Evolutionary conservation across 2,888 invertebrate genomes (phyloP).

Genomic region (Mimumesa dahlbomi): DNA sequence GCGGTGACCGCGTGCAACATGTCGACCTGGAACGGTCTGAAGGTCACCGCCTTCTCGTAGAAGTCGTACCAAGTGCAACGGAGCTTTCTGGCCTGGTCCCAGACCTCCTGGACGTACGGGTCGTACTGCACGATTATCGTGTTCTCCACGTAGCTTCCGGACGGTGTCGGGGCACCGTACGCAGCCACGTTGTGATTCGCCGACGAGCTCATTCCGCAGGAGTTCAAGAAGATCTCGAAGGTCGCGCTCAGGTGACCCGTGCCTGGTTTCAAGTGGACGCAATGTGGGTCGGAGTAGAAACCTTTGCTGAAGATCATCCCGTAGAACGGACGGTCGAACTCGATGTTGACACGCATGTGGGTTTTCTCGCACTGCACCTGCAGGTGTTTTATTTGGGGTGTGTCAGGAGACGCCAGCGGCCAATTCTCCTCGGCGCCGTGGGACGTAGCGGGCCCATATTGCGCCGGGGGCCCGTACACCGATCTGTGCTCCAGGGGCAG

Average conservation of each 20-base stretch:
- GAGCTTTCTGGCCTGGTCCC: slow-evolving; percentile 96
- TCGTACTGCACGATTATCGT: slow-evolving; percentile 97
- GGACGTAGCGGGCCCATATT: slow-evolving; percentile 82
- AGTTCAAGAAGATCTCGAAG: slow-evolving; percentile 95
- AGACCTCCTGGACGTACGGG: slow-evolving; percentile 96
- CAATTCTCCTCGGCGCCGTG: slow-evolving; percentile 89
- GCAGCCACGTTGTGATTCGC: slow-evolving; percentile 92
- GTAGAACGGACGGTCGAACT: slow-evolving; percentile 96
- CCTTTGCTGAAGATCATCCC: slow-evolving; percentile 98
- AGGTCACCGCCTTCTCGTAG: slow-evolving; percentile 96
- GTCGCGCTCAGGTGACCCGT: slow-evolving; percentile 95
- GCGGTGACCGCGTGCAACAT: slow-evolving; percentile 97
- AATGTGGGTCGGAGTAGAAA: slow-evolving; percentile 94
- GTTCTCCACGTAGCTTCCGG: slow-evolving; percentile 96
- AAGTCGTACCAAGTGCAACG: slow-evolving; percentile 98
- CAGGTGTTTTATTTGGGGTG: slow-evolving; percentile 95
- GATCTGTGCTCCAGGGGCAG: slow-evolving; percentile 90
- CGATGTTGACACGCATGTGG: slow-evolving; percentile 96
- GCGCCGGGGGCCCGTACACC: slow-evolving; percentile 84
- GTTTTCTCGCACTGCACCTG: slow-evolving; percentile 98
- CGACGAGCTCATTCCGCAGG: slow-evolving; percentile 97
- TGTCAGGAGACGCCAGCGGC: slow-evolving; percentile 93
- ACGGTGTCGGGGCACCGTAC: slow-evolving; percentile 93
- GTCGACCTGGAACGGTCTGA: slow-evolving; percentile 97
- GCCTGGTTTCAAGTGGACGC: slow-evolving; percentile 94